Conservation (phyloP, 2,797 vertebrate genomes). For the Molothrus aeneus region DNA sequence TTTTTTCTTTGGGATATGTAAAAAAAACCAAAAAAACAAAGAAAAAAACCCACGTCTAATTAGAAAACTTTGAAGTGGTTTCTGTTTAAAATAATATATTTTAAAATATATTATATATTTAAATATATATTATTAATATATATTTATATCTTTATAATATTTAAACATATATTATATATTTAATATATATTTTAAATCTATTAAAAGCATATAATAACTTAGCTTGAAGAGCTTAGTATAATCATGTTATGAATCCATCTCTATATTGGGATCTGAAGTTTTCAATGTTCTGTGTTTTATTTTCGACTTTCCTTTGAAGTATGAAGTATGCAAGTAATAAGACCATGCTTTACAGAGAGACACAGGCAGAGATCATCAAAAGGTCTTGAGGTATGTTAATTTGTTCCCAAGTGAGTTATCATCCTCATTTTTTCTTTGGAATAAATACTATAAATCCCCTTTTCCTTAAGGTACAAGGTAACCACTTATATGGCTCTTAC, state of each 20-base stretch:
- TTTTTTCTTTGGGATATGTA: not conserved
- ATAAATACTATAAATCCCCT: not conserved
- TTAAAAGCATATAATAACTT: not conserved
- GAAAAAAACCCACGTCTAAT: accelerated
- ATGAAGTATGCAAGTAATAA: not conserved
- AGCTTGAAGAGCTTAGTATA: not conserved
- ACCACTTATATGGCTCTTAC: not conserved
- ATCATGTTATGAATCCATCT: not conserved
- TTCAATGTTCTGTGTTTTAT: not conserved
- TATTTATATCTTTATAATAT: not conserved
- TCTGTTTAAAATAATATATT: not conserved
- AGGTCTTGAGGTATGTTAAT: not conserved
- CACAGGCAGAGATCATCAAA: not conserved
- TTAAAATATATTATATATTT: not conserved
- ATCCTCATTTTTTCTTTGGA: not conserved
- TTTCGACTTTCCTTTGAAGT: not conserved
- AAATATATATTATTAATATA: not conserved
- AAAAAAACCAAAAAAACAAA: not conserved
- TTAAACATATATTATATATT: too few species aligned
- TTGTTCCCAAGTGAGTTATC: not conserved
- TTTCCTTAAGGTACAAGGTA: not conserved
- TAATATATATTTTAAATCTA: not conserved
- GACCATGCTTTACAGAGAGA: not conserved
- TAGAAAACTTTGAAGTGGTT: not conserved
- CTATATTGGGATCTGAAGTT: not conserved